phyloP scores from a whole-genome alignment of 2,113 vertebrate genomes.

The Thinocorus orbignyianus region DNA sequence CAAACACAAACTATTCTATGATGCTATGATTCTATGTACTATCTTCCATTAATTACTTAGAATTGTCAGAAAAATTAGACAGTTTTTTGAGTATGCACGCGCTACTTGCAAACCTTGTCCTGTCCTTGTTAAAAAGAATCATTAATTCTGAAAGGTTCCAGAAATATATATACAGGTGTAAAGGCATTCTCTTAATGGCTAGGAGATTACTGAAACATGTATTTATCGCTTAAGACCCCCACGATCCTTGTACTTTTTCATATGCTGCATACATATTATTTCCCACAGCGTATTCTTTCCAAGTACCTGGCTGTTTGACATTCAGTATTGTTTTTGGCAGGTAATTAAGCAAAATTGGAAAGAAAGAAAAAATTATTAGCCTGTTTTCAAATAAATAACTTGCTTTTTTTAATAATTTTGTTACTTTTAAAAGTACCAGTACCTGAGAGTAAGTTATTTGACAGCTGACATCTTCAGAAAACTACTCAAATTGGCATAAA shows the following conservation, averaged over 20 bases:
- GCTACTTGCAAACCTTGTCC: neutral
- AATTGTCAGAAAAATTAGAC: neutral
- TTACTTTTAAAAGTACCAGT: neutral
- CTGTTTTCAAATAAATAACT: neutral
- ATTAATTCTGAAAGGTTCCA: neutral
- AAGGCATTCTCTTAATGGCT: neutral
- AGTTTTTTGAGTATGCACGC: neutral
- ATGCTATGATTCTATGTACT: neutral
- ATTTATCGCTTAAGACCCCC: neutral
- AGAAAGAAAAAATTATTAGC: neutral
- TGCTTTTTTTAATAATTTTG: neutral
- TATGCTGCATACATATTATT: neutral
- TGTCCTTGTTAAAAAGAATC: neutral
- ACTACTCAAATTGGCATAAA: neutral
- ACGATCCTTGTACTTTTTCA: neutral
- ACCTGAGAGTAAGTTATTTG: neutral
- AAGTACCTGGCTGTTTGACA: neutral
- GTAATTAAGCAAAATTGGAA: neutral
- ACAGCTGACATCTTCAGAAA: neutral
- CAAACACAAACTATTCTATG: neutral
- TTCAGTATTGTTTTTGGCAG: neutral
- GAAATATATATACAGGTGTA: neutral
- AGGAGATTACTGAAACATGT: neutral
- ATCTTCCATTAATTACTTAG: neutral
- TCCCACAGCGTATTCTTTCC: neutral